Base-by-base conservation (phyloP, 2,888 invertebrate species). In the Mycalesis mineus region DNA sequence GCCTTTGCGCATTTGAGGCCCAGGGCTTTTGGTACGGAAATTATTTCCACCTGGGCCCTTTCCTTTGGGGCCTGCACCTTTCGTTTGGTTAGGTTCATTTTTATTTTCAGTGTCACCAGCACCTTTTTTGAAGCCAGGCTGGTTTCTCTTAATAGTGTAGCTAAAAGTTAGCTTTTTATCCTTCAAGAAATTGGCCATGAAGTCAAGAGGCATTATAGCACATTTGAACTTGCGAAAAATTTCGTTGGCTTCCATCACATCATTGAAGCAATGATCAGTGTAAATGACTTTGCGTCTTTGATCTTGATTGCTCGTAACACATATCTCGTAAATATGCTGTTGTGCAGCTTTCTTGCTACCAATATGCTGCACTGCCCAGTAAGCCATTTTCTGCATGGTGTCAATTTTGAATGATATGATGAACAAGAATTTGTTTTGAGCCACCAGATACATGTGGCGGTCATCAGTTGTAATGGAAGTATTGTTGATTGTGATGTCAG, bases 221-320 rank as follows among this genome's bases (percentile, higher is more conserved):
- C 88, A 88, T 69, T 80, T 84, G 0, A 75, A 77, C 39, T 65
- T 66, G 13, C 77, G 78, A 60, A 85, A 82, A 3, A 88, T 73
- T 59, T 86, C 84, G 48, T 87, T 84, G 11, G 78, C 71, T 60
- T 82, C 82, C 11, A 80, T 66, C 6, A 78, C 68, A 61, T 88
- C 87, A 63, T 80, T 86, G 60, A 76, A 83, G 63, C 88, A 88
- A 60, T 84, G 78, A 57, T 88, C 88, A 3, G 68, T 76, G 62
- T 79, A 88, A 11, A 75, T 74, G 0, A 75, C 77, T 64, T 82
- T 83, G 7, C 84, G 74, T 37, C 81, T 72, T 4, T 66, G 44
- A 52, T 85, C 82, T 61, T 77, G 75, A 58, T 77, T 79, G 67
- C 86, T 86, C 8, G 65, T 71, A 0, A 88, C 64, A 37, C 84